Base-by-base conservation (phyloP, 2,888 invertebrate species). In the Candidula unifasciata region DNA sequence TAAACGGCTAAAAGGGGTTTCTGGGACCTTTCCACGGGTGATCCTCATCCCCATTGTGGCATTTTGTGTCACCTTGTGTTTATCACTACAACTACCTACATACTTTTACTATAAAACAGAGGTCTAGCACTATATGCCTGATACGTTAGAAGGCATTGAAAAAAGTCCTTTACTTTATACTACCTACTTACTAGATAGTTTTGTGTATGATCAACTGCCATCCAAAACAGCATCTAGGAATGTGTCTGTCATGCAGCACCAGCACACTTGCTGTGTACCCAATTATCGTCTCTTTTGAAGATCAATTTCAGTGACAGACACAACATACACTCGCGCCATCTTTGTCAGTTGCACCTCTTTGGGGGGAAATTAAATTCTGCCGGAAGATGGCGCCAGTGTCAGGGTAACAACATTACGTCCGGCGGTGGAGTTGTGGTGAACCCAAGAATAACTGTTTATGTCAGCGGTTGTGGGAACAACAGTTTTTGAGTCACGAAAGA, bases 201-300 rank as follows among this genome's bases (percentile, higher is more conserved):
- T n/a, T 71, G 24, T 71, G 21, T 71, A 1, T 71, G 3, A 37
- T 44, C 24, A 71, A 71, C 35, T 71, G 69, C 13, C 44, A 73
- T 1, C 1, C 0, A n/a, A 37, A 1, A 44, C 37, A 73, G n/a
- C 44, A n/a, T 44, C 37, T 13, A 27, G 13, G 3, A 24, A 2
- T 35, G 35, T 71, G 10, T 18, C 18, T 24, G 21, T 37, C 21
- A 24, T 18, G 24, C 13, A 71, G 3, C 16, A 18, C 35, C 6
- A 71, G 18, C 37, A 18, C 37, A 24, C 69, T 37, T 24, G 24
- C 69, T 37, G 69, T 3, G 69, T 37, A 44, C 8, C 2, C 73
- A 73, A 73, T 73, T 73, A 73, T 52, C 44, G 52, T 24, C n/a
- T 24, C 2, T n/a, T 44, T 73, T 44, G 33, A 73, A 44, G n/a